Percentiles rank a stretch among this genome's conserved stretches.
phyloP scores from a whole-genome alignment of 2,113 vertebrate genomes.

The Carassius auratus region DNA sequence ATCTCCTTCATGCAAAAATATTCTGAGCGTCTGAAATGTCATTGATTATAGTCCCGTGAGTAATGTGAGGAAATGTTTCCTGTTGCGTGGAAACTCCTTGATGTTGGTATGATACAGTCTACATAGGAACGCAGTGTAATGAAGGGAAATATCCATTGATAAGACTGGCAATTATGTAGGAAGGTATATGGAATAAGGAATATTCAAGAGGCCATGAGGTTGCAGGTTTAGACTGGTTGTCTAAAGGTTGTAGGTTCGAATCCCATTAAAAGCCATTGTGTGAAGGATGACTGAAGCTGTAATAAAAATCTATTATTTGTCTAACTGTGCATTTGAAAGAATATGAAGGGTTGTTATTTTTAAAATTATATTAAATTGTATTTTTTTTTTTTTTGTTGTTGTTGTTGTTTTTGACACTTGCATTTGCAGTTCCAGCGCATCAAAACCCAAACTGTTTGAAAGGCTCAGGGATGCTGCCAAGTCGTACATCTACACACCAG shows the following conservation, averaged over 20 bases:
- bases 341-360: not conserved
- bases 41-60: slow-evolving; percentile 26
- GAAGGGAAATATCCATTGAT: not conserved
- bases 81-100: slow-evolving; percentile 9
- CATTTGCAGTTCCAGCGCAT: slow-evolving; percentile 59
- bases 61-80: slow-evolving; percentile 30
- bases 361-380: not conserved
- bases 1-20: slow-evolving; percentile 31
- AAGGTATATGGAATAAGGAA: not conserved
- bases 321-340: not conserved
- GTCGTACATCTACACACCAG: slow-evolving; percentile 80
- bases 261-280: not conserved
- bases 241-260: not conserved
- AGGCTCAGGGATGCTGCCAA: slow-evolving; percentile 64
- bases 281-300: not conserved
- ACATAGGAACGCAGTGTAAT: not conserved
- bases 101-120: not conserved
- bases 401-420: slow-evolving; percentile 1
- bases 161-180: not conserved
- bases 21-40: slow-evolving; percentile 1
- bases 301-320: not conserved
- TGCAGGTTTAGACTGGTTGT: too few relatives aligned
- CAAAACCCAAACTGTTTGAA: slow-evolving; percentile 68
- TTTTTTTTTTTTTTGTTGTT: not conserved
- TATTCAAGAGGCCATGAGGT: not conserved